Evolutionary conservation across 2,113 vertebrate genomes (phyloP), one percentile per base, ranked within the genome.

Genomic region (Corythornis madagascariensis): DNA sequence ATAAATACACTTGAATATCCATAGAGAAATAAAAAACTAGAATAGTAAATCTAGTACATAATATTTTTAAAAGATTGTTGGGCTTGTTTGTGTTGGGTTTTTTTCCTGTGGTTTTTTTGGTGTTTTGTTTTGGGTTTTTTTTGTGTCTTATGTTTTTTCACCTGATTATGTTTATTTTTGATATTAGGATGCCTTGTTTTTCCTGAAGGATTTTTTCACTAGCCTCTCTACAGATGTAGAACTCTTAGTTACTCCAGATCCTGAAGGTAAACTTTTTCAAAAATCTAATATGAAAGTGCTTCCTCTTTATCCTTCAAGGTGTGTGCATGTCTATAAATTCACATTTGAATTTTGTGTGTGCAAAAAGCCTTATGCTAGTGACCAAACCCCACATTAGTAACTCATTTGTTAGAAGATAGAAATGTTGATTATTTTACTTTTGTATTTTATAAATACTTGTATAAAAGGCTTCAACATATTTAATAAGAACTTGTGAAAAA

Each of bases 191-290:
- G 99, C 99, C 35, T 97, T 99, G 94, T 99, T 99, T 97, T 99
- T 99, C 97, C 93, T 99, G 95, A 99, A 99, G 95, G 99, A 99
- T 92, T 99, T 99, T 97, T 99, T 99, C 86, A 98, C 98, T 48
- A 99, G 98, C 96, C 98, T 99, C 63, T 98, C 99, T 82, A 91
- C 99, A 84, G 99, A 99, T 94, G 99, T 99, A 33, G 99, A 99
- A 92, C 97, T 99, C 61, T 98, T 99, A 57, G 98, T 98, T 76
- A 98, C 99, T 57, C 98, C 99, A 71, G 98, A 98, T 90, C 98
- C 98, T 97, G 99, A 99, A 98, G 98, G 99, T 99, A 98, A 33
- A 59, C 28, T 71, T 81, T 81, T 35, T 52, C 28, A 75, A 80
- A 69, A 35, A 40, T 12, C 14, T 65, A 26, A 8, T 40, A 13